Evolutionary conservation across 2,113 vertebrate species (phyloP), one percentile per base, ranked within the genome.

Genomic region (Alligator sinensis): DNA sequence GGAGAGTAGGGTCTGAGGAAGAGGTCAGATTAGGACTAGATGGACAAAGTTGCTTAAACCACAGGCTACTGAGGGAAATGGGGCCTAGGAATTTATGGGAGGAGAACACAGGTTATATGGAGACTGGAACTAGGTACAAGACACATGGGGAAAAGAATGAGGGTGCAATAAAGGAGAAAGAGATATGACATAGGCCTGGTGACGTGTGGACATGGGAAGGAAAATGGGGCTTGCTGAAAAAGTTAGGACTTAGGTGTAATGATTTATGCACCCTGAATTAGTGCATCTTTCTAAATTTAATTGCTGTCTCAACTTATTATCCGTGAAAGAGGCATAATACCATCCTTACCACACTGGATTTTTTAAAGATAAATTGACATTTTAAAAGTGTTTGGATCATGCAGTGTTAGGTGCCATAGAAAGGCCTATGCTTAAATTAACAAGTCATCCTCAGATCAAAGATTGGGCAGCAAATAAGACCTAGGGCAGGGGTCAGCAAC

Each of bases 211-310:
- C 17, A n/a, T 14, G 64, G 64, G n/a, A 14, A n/a, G 28, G 28
- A 28, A 28, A 28, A 66, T 28, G 63, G 27, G 24, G 27, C 22
- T 47, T 47, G 47, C 47, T 47, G 47, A 9, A 47, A 81, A 91
- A 60, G 2, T 62, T 0, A 57, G 3, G 13, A 17, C 64, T 4
- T 22, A 57, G 2, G 64, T 47, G 47, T 47, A 47, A 47, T 63
- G 27, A 59, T 2, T 3, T 22, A 11, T 4, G 2, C 9, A 62
- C 4, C 75, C 14, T 88, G 90, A 88, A 64, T 77, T 34, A 61
- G 7, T 14, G 66, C 12, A 70, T 0, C 5, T 78, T 85, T 66
- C 5, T 62, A n/a, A 91, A 1, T 0, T 17, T 77, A 60, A 1
- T 77, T 38, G 22, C 6, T 19, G 59, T 10, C 22, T 80, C 77